Evolutionary conservation across 2,113 vertebrate genomes (phyloP), one percentile per base, ranked within the genome.

Genomic region (Bagarius yarrelli): DNA sequence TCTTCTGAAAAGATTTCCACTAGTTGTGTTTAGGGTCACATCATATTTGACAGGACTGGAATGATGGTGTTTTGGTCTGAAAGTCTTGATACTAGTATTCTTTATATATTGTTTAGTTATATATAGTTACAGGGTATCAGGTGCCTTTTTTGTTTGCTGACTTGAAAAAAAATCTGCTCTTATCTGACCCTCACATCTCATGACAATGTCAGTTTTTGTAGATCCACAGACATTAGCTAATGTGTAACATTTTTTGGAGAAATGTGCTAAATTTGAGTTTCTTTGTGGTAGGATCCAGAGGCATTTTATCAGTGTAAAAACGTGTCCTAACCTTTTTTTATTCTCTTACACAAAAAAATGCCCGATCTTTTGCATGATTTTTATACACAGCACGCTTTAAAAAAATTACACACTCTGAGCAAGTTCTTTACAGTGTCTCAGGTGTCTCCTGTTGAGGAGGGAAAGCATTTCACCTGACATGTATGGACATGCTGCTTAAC

Each of bases 201-300:
- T 19, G 30, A 8, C 0, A 8, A n/a, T 5, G 11, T n/a, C 12
- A 19, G 8, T 32, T 19, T 1, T 8, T 12, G 0, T 32, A 18
- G 8, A 18, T 14, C n/a, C 15, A 18, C 6, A 32, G 9, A 27
- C 25, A 60, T 27, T 21, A 25, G 18, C 60, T 11, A 23, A 21
- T 21, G 18, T 44, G 0, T 50, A 18, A 52, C 13, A n/a, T 23
- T 44, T 13, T 69, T 4, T 25, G 13, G 16, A 27, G 44, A n/a
- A n/a, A 0, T 23, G 40, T 25, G 23, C 66, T 66, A 13, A n/a
- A 4, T 25, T 61, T n/a, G 19, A 27, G 23, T 16, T 64, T 36
- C 25, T 36, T 25, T 27, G 3, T 56, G 5, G 2, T 30, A 32
- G 5, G 16, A 16, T 25, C 3, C 15, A 44, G 30, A 21, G 6